These are phyloP conservation scores for Pseudomugil tenellus DNA, from an alignment of 2,797 vertebrate species.

Conservation along the genomic window DNA sequence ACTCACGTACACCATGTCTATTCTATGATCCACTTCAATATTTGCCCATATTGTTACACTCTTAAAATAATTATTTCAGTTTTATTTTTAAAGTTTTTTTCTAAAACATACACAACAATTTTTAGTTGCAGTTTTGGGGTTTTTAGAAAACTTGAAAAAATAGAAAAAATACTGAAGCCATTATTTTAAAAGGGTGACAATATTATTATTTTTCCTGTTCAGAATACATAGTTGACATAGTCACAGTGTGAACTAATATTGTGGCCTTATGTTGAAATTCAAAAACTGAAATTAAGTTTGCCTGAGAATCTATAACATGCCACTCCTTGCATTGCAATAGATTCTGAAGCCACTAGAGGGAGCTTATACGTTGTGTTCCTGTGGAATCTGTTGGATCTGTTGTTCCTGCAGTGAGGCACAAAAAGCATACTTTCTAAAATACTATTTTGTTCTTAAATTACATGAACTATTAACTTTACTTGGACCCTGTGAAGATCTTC, in stretches of 20 bases:
- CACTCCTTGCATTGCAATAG: constrained; percentile 39
- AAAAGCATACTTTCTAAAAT: constrained; percentile 30
- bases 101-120: no score
- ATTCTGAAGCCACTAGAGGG: constrained; percentile 82
- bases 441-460: constrained; percentile 23
- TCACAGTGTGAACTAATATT: background rate
- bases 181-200: no score
- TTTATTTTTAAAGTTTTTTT: no score
- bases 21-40: constrained; percentile 17
- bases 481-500: constrained; percentile 9
- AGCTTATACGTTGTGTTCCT: constrained; percentile 70
- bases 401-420: constrained; percentile 23
- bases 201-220: constrained; percentile 6
- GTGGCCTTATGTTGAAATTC: background rate
- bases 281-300: constrained; percentile 10
- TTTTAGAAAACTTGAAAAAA: no score
- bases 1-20: constrained; percentile 17
- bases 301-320: background rate
- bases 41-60: background rate
- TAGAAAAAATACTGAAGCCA: no score
- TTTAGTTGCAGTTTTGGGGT: no score
- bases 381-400: constrained; percentile 17
- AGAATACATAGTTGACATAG: constrained; percentile 9
- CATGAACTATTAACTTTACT: constrained; percentile 21
- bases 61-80: no score